Percentiles rank a stretch among this genome's conserved stretches.
Evolutionary conservation across 2,888 invertebrate genomes (phyloP).

Genomic region (Orthosia incerta): DNA sequence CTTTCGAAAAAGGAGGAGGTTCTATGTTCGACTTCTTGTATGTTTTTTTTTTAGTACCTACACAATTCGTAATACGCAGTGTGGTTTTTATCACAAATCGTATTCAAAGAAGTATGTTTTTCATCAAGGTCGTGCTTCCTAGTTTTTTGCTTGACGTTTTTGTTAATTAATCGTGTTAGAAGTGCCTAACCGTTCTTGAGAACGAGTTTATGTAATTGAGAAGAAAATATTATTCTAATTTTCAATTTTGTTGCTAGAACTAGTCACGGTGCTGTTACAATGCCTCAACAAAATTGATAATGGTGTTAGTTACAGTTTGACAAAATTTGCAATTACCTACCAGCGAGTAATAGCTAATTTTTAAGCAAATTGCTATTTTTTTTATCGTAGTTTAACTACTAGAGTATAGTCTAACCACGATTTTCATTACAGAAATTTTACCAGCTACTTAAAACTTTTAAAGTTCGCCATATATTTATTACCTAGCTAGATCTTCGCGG

Average conservation of each 20-base stretch:
- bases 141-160: constrained; percentile 34
- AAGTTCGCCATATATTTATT: neutral
- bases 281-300: neutral
- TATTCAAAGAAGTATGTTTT: constrained; percentile 35
- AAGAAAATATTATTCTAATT: neutral
- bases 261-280: neutral
- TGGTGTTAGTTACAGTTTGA: neutral
- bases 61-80: neutral
- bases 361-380: too few species aligned
- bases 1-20: too few species aligned
- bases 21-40: too few species aligned
- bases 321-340: too few species aligned
- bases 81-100: constrained; percentile 32
- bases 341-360: too few species aligned
- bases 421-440: neutral
- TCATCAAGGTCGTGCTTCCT: constrained; percentile 47
- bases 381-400: neutral
- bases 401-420: neutral
- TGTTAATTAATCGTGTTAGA: constrained; percentile 35
- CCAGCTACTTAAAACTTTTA: neutral
- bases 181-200: constrained; percentile 27
- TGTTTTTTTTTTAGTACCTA: neutral
- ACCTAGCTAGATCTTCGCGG: neutral
- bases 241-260: neutral
- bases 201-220: constrained; percentile 14